Evolutionary conservation across 2,888 invertebrate species (phyloP), one percentile per base, ranked within the genome.

Genomic region (Lymantria dispar): DNA sequence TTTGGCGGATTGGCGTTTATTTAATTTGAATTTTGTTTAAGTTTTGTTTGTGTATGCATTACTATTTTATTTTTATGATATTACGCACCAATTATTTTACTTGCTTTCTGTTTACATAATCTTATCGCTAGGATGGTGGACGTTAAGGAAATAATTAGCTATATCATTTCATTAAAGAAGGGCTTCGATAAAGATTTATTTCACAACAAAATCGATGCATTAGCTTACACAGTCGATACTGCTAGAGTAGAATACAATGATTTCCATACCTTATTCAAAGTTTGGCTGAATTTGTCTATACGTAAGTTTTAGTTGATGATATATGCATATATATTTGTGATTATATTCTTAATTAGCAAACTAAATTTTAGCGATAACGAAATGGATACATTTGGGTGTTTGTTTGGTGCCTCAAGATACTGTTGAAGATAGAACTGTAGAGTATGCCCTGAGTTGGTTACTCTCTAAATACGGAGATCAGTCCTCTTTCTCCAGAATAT

Each of bases 201-300:
- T 68, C 82, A 87, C 57, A 76, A 68, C 57, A 87, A 88, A 68
- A 72, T 91, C 13, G 78, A 87, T 33, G 85, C 88, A 67, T 72
- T 91, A 47, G 76, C 79, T 0, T 74, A 78, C 54, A 68, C 74
- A 50, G 84, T 83, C 44, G 87, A 87, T 57, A 76, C 70, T n/a
- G 58, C 46, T 59, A 84, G 86, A 11, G 74, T 88, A 59, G 68
- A 74, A 31, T 81, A 84, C 56, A 78, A 84, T 31, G 85, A 85
- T 62, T 91, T 90, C 51, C 85, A 86, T 52, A 86, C 74, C 51
- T 70, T 92, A 45, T 87, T 91, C 55, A 85, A 83, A 80, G 72
- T 91, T 60, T 91, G 91, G 91, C 64, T 91, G 47, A 91, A 91
- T 75, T 80, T 91, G 64, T 81, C 78, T 46, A 85, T 91, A 68